Percentiles rank a stretch among this genome's conserved stretches.
phyloP scores from a whole-genome alignment of 1,140 invertebrate genomes.

The Aleiodes sp. region DNA sequence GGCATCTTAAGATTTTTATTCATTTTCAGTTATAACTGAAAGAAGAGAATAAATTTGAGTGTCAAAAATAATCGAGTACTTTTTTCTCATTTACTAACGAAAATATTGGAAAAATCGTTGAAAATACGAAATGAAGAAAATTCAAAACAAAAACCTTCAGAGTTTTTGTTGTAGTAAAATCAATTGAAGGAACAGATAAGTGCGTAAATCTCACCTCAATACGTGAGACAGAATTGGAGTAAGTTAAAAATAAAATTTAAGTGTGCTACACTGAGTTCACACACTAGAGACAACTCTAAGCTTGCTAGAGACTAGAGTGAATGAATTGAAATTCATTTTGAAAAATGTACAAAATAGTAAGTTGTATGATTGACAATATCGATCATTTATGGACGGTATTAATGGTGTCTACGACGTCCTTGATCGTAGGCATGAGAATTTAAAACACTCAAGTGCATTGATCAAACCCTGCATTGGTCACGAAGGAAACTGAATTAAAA shows the following conservation, averaged over 20 bases:
- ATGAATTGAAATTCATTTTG: too few species aligned
- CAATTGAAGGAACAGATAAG: background rate
- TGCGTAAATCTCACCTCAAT: background rate
- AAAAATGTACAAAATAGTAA: background rate
- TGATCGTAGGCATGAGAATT: background rate
- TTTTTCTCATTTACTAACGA: too few species aligned
- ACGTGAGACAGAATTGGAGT: conserved; percentile 3
- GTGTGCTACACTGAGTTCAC: conserved; percentile 8
- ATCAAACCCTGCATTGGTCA: too few species aligned
- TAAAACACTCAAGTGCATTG: background rate
- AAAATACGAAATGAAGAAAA: background rate
- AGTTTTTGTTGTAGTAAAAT: background rate
- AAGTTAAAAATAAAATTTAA: conserved; percentile 6
- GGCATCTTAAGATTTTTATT: conserved; percentile 3
- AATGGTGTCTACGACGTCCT: background rate
- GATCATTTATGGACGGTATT: background rate
- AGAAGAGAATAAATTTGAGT: background rate
- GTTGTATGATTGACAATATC: background rate
- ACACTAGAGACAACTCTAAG: conserved; percentile 4
- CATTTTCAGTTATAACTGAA: too few species aligned
- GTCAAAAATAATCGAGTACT: too few species aligned
- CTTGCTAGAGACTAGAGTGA: too few species aligned
- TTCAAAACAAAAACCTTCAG: background rate
- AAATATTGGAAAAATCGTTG: background rate
- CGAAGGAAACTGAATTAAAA: too few species aligned